A percentile compares a stretch with the other conserved stretches of the same genome.
Conservation (phyloP, 2,888 invertebrate species). For the Acanthosepion esculentum region DNA sequence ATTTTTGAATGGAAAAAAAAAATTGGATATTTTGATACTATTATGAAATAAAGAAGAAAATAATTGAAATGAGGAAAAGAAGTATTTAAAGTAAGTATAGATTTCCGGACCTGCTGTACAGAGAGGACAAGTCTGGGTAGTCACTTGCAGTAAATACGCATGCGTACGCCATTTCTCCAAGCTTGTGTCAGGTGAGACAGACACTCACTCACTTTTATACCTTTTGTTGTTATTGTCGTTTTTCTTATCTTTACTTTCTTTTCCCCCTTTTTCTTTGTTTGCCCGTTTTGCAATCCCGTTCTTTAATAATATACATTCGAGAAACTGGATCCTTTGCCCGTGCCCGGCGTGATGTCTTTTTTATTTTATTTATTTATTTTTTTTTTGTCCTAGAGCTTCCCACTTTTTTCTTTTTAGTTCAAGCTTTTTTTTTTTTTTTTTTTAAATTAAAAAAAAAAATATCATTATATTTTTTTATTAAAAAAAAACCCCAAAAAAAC, state of each 20-base stretch:
- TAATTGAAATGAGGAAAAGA: background rate
- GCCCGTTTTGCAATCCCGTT: background rate
- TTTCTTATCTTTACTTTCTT: constrained; percentile 4
- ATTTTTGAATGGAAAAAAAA: background rate
- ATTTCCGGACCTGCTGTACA: background rate
- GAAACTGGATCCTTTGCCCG: background rate
- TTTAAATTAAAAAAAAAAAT: too few species aligned
- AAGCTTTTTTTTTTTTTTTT: too few species aligned
- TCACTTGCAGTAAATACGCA: background rate
- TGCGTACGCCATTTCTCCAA: background rate
- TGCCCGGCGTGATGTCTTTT: background rate
- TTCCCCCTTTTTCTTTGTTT: background rate
- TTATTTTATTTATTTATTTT: background rate
- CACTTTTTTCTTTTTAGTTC: too few species aligned
- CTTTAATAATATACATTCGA: constrained; percentile 4
- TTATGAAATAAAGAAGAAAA: background rate
- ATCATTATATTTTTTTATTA: too few species aligned
- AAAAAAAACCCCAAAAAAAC: too few species aligned
- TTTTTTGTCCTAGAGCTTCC: background rate
- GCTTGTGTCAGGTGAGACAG: background rate
- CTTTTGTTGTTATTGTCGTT: background rate
- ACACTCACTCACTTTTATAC: background rate
- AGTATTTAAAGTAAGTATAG: background rate
- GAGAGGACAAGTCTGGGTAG: background rate
- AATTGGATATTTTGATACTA: background rate